These are phyloP conservation scores for Sphaeramia orbicularis DNA, from an alignment of 2,797 vertebrate species.

Conservation along the genomic window DNA sequence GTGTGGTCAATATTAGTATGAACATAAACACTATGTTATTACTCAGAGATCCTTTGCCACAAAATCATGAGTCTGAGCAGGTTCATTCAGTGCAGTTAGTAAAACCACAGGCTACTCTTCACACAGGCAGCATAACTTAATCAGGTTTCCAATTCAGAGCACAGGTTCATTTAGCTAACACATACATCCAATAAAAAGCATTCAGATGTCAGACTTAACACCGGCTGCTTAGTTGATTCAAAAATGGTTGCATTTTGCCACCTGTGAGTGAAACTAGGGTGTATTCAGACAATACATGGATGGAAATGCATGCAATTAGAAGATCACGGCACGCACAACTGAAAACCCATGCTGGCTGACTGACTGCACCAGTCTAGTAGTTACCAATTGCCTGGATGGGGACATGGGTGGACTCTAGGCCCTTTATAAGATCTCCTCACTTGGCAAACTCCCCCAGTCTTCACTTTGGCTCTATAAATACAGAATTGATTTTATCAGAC, in stretches of 20 bases:
- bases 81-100: conserved; percentile 51
- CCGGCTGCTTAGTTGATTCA: neutral
- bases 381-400: conserved; percentile 90
- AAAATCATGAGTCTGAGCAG: conserved; percentile 14
- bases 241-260: conserved; percentile 27
- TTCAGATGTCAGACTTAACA: neutral
- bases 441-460: conserved; percentile 96
- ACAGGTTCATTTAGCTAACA: neutral
- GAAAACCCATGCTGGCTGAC: conserved; percentile 90
- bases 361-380: conserved; percentile 85
- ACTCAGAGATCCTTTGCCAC: neutral
- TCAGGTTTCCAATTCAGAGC: neutral
- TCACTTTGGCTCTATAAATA: conserved; percentile 95
- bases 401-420: conserved; percentile 79
- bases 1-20: conserved; percentile 3
- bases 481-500: conserved; percentile 87
- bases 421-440: conserved; percentile 96
- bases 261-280: conserved; percentile 40
- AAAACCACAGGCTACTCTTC: conserved; percentile 22
- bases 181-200: neutral
- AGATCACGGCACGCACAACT: conserved; percentile 77
- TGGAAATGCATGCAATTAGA: conserved; percentile 61
- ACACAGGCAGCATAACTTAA: conserved; percentile 50
- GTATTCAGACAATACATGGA: conserved; percentile 55
- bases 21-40: conserved; percentile 15